A percentile compares a stretch with the other conserved stretches of the same genome.
Evolutionary conservation across 1,140 invertebrate species (phyloP).

Genomic region (Nephotettix cincticeps): DNA sequence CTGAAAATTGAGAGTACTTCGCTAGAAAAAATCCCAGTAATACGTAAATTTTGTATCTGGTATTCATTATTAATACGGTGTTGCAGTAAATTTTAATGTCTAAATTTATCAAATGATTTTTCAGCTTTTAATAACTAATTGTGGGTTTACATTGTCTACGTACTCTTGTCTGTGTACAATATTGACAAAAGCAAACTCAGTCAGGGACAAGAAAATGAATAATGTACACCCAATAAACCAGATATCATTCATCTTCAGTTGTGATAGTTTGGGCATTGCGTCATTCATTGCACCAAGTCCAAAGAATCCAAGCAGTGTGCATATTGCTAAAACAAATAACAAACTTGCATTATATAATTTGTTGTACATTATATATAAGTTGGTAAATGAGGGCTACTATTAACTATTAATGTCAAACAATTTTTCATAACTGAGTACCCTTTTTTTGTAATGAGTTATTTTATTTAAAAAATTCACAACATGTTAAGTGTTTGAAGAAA

Average conservation of each 20-base stretch:
- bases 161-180: constrained; percentile 81
- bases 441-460: too few relatives aligned
- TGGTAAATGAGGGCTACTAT: too few relatives aligned
- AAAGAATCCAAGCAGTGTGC: constrained; percentile 82
- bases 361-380: too few relatives aligned
- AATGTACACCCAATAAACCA: constrained; percentile 84
- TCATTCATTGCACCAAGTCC: constrained; percentile 76
- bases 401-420: too few relatives aligned
- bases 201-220: constrained; percentile 81
- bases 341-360: not conserved
- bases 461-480: too few relatives aligned
- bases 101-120: not conserved
- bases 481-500: too few relatives aligned
- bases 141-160: constrained; percentile 44
- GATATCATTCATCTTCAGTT: constrained; percentile 84
- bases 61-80: too few relatives aligned
- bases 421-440: too few relatives aligned
- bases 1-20: too few relatives aligned
- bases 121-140: not conserved
- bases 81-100: too few relatives aligned
- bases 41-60: too few relatives aligned
- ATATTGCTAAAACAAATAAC: constrained; percentile 58
- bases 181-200: constrained; percentile 87
- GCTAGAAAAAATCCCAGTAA: too few relatives aligned
- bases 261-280: constrained; percentile 80